Evolutionary conservation across 1,140 invertebrate genomes (phyloP).

Genomic region (Drosophila ambigua): DNA sequence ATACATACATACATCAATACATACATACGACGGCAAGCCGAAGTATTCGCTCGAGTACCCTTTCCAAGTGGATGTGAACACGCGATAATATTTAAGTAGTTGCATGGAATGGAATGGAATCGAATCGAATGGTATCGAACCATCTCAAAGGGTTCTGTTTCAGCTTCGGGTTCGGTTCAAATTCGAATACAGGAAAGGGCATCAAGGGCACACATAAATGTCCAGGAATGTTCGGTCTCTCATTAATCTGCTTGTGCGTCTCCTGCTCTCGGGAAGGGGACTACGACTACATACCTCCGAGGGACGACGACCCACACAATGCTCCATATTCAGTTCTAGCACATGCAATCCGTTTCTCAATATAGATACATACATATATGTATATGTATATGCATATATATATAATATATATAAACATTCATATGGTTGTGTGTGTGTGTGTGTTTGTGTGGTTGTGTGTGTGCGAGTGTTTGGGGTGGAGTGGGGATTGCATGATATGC

Average conservation of each 20-base stretch:
- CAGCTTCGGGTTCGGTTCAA: too few relatives aligned
- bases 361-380: slow-evolving; percentile 26
- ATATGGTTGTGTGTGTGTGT: background rate
- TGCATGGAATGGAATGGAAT: too few relatives aligned
- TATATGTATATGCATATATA: slow-evolving; percentile 11
- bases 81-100: background rate
- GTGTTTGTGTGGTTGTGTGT: slow-evolving; percentile 6
- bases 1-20: slow-evolving; percentile 2
- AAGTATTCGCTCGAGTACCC: background rate
- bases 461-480: background rate
- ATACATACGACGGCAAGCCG: slow-evolving; percentile 16
- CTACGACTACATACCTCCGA: slow-evolving; percentile 33
- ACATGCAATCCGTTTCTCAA: slow-evolving; percentile 35
- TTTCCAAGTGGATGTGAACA: slow-evolving; percentile 6
- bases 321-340: slow-evolving; percentile 4
- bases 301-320: slow-evolving; percentile 21
- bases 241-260: background rate
- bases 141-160: background rate
- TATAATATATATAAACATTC: slow-evolving; percentile 32
- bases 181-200: background rate
- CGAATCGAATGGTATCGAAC: too few relatives aligned
- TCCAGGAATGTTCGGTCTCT: slow-evolving; percentile 8
- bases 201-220: slow-evolving; percentile 8
- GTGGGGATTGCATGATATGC: slow-evolving; percentile 30
- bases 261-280: slow-evolving; percentile 1